Conservation (phyloP, 1,140 invertebrate species). For the Drosophila oshimai region DNA sequence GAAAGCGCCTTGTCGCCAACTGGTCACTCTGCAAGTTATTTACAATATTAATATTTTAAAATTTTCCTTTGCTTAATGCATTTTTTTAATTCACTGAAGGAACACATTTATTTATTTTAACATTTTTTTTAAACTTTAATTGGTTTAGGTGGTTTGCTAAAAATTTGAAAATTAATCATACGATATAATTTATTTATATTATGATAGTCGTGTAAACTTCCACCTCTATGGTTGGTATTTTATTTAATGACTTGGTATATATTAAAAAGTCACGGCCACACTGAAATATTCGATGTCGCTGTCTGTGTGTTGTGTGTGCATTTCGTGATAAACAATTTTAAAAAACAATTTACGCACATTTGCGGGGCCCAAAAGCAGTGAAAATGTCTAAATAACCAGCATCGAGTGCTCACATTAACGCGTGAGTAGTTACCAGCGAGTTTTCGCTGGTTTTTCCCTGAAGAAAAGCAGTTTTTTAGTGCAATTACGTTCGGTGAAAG, state of each 20-base stretch:
- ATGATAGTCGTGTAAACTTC: too few species aligned
- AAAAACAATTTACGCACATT: conserved; percentile 64
- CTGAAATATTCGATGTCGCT: conserved; percentile 10
- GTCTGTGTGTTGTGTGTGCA: conserved; percentile 57
- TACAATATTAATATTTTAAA: too few species aligned
- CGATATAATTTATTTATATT: too few species aligned
- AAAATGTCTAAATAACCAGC: conserved; percentile 54
- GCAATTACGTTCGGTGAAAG: conserved; percentile 68
- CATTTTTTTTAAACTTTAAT: too few species aligned
- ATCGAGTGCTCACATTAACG: conserved; percentile 48
- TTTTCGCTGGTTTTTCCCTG: conserved; percentile 35
- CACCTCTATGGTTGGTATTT: not conserved
- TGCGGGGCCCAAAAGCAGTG: conserved; percentile 35
- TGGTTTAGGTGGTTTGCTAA: too few species aligned
- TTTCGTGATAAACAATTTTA: conserved; percentile 77
- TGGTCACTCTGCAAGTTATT: too few species aligned
- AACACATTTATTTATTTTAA: too few species aligned
- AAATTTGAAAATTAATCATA: too few species aligned
- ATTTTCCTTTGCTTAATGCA: too few species aligned
- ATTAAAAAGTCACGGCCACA: not conserved
- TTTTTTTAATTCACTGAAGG: too few species aligned
- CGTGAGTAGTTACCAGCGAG: conserved; percentile 53
- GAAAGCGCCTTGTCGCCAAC: too few species aligned
- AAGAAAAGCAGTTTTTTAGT: conserved; percentile 36
- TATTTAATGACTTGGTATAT: not conserved